phyloP scores from a whole-genome alignment of 2,888 invertebrate species.

The Pandemis corylana region DNA sequence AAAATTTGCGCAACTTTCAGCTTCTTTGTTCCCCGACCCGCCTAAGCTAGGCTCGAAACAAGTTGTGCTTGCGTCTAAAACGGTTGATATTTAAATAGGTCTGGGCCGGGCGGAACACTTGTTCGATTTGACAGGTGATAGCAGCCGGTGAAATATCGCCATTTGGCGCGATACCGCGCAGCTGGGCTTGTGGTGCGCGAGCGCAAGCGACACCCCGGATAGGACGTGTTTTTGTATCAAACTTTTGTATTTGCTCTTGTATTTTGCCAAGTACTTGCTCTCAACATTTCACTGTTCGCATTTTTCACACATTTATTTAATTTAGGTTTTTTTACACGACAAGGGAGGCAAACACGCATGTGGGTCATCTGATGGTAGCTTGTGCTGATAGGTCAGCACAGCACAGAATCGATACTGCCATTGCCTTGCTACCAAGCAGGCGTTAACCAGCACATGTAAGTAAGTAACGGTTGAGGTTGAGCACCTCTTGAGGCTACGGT shows the following conservation, averaged over 20 bases:
- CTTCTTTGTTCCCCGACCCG: slow-evolving; percentile 52
- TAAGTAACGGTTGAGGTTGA: no score
- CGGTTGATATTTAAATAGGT: slow-evolving; percentile 80
- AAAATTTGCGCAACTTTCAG: slow-evolving; percentile 33
- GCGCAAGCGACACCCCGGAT: slow-evolving; percentile 25
- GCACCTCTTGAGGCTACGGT: no score
- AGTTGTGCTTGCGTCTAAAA: slow-evolving; percentile 70
- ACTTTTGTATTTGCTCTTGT: background rate
- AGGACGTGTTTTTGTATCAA: slow-evolving; percentile 6
- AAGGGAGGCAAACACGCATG: no score
- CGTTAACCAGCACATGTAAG: no score
- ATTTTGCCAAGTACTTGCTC: no score
- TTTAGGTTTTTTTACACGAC: no score
- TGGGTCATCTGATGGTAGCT: no score
- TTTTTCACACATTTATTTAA: background rate
- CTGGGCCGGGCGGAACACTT: slow-evolving; percentile 77
- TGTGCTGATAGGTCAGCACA: no score
- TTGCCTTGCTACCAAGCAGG: no score
- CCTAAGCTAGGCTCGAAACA: slow-evolving; percentile 58
- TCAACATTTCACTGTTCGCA: background rate
- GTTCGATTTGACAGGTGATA: slow-evolving; percentile 83
- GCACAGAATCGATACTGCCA: no score
- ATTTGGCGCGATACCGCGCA: slow-evolving; percentile 66
- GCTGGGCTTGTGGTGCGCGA: slow-evolving; percentile 57
- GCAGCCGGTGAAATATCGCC: slow-evolving; percentile 76